Evolutionary conservation across 2,888 invertebrate species (phyloP).

Genomic region (Dolichomitus sp.): DNA sequence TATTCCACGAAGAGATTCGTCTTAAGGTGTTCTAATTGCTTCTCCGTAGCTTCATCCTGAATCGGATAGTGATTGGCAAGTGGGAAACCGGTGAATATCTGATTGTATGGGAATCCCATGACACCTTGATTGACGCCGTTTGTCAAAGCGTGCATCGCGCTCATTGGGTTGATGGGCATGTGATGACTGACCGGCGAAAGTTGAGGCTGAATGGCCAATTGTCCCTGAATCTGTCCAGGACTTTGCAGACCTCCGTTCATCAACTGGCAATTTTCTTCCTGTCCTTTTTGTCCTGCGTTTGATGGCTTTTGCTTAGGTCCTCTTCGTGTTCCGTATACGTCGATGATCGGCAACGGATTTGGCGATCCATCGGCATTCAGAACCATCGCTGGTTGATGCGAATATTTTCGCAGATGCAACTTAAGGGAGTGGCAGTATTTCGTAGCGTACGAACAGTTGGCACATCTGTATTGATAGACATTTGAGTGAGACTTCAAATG

Average conservation of each 20-base stretch:
- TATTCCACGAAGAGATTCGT: constrained; percentile 65
- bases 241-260: background rate
- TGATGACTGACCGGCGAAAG: constrained; percentile 66
- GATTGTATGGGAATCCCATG: constrained; percentile 76
- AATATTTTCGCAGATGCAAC: constrained; percentile 96
- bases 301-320: constrained; percentile 91
- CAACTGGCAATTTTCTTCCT: background rate
- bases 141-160: constrained; percentile 40
- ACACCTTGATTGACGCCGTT: constrained; percentile 81
- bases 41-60: constrained; percentile 62
- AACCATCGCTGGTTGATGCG: constrained; percentile 96
- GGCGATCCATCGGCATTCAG: constrained; percentile 96
- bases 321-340: constrained; percentile 95
- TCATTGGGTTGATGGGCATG: constrained; percentile 51
- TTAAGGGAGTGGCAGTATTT: constrained; percentile 99
- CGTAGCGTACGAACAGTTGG: constrained; percentile 97
- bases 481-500: constrained; percentile 98
- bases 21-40: constrained; percentile 63
- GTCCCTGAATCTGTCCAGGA: constrained; percentile 31
- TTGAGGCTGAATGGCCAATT: constrained; percentile 60
- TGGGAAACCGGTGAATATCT: constrained; percentile 69
- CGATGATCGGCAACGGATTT: constrained; percentile 95
- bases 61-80: constrained; percentile 60
- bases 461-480: constrained; percentile 97
- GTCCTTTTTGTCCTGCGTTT: constrained; percentile 17